Percentiles rank a stretch among this genome's conserved stretches.
These are phyloP conservation scores for Epirrhoe alternata DNA, from an alignment of 2,888 invertebrate genomes.

Conservation along the genomic window DNA sequence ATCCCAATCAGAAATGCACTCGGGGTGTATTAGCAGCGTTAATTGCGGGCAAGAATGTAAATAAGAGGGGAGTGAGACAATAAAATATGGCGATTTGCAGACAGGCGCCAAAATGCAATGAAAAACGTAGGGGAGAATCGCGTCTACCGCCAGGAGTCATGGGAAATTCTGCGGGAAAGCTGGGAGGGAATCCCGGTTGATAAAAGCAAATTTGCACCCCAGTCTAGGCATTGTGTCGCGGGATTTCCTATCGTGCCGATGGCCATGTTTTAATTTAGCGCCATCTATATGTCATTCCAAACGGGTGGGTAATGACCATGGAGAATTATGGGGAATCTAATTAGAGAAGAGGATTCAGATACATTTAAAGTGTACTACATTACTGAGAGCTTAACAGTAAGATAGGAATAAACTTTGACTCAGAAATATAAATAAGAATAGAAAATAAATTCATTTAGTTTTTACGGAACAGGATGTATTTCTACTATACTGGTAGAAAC, in stretches of 20 bases:
- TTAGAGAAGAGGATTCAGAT: slow-evolving; percentile 19
- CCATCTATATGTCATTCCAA: slow-evolving; percentile 39
- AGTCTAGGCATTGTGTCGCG: slow-evolving; percentile 61
- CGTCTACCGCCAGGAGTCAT: slow-evolving; percentile 54
- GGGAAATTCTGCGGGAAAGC: slow-evolving; percentile 79
- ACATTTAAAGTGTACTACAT: neutral
- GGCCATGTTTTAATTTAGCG: slow-evolving; percentile 39
- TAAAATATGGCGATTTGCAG: slow-evolving; percentile 52
- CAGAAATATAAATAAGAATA: too few species aligned
- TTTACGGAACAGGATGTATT: too few species aligned
- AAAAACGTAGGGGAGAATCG: slow-evolving; percentile 54
- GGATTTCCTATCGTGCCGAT: slow-evolving; percentile 66
- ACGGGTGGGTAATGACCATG: slow-evolving; percentile 33
- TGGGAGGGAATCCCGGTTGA: slow-evolving; percentile 71
- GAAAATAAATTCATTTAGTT: too few species aligned
- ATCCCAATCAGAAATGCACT: slow-evolving; percentile 42
- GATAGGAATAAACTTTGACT: neutral
- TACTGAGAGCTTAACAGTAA: neutral
- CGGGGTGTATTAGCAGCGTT: slow-evolving; percentile 39
- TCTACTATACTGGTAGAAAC: too few species aligned
- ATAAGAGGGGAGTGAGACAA: slow-evolving; percentile 46
- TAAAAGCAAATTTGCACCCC: slow-evolving; percentile 63
- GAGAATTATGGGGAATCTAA: slow-evolving; percentile 24
- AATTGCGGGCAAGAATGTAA: slow-evolving; percentile 47
- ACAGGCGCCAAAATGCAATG: slow-evolving; percentile 63